A percentile compares a stretch with the other conserved stretches of the same genome.
These are phyloP conservation scores for Hyles euphorbiae DNA, from an alignment of 1,140 invertebrate genomes.

Conservation along the genomic window DNA sequence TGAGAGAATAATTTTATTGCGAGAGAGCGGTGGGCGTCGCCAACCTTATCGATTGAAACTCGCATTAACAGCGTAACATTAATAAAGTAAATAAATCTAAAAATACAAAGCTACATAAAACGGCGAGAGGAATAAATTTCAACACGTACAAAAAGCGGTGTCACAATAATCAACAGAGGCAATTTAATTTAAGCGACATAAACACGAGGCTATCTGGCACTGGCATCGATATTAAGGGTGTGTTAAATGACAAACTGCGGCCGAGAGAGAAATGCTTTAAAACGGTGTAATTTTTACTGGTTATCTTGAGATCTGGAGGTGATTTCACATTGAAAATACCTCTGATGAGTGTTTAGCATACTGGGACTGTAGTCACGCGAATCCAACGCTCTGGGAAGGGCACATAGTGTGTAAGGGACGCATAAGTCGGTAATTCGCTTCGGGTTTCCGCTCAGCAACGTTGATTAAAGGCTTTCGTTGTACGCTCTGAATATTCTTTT, in stretches of 20 bases:
- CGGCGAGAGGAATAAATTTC: constrained; percentile 46
- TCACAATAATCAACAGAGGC: constrained; percentile 65
- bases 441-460: constrained; percentile 19
- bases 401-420: constrained; percentile 30
- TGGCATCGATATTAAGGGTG: constrained; percentile 66
- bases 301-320: constrained; percentile 52
- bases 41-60: constrained; percentile 11
- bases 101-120: constrained; percentile 14
- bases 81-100: constrained; percentile 9
- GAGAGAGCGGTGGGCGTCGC: constrained; percentile 30
- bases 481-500: constrained; percentile 30
- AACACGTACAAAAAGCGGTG: constrained; percentile 52
- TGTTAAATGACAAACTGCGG: constrained; percentile 69
- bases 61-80: constrained; percentile 3
- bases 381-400: constrained; percentile 25
- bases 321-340: constrained; percentile 47
- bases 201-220: constrained; percentile 61
- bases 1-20: constrained; percentile 64
- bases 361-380: constrained; percentile 23
- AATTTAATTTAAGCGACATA: constrained; percentile 72
- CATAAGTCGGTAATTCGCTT: constrained; percentile 24
- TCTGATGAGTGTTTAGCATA: constrained; percentile 39
- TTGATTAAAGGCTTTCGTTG: constrained; percentile 31
- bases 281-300: constrained; percentile 59
- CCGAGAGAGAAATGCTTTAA: constrained; percentile 60